Evolutionary conservation across 2,113 vertebrate species (phyloP).

Genomic region (Menura novaehollandiae): DNA sequence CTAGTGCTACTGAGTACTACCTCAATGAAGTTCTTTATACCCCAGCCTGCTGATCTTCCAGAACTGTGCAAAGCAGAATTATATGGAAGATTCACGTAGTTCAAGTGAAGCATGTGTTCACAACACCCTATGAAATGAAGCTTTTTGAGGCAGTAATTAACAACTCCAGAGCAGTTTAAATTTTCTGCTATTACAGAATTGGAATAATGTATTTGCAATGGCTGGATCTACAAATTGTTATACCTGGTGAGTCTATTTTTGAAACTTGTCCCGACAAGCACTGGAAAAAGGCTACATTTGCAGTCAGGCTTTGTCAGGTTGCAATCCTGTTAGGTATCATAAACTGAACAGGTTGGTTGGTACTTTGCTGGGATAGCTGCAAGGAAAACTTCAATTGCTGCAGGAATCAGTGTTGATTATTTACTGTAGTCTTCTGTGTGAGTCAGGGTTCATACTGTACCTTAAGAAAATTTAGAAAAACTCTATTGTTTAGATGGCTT

Average conservation of each 20-base stretch:
- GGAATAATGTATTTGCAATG: not conserved
- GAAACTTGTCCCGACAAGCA: not conserved
- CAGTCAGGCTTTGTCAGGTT: not conserved
- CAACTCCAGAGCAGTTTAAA: not conserved
- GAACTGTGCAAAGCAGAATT: not conserved
- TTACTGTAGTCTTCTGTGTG: not conserved
- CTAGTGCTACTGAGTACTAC: not conserved
- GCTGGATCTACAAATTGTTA: not conserved
- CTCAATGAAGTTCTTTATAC: not conserved
- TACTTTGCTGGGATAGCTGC: not conserved
- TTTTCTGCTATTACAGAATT: not conserved
- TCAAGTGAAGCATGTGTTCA: not conserved
- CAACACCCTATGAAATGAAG: not conserved
- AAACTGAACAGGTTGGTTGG: not conserved
- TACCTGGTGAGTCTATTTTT: not conserved
- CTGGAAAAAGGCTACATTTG: not conserved
- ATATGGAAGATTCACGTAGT: fast-evolving
- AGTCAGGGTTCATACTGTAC: not conserved
- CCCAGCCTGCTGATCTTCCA: not conserved
- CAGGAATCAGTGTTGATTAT: not conserved
- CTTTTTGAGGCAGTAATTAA: not conserved
- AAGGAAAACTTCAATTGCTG: not conserved
- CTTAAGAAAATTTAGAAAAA: not conserved
- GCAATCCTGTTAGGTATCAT: not conserved
- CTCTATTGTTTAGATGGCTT: not conserved